Conservation (phyloP, 2,113 vertebrate species). For the Agelaius tricolor region DNA sequence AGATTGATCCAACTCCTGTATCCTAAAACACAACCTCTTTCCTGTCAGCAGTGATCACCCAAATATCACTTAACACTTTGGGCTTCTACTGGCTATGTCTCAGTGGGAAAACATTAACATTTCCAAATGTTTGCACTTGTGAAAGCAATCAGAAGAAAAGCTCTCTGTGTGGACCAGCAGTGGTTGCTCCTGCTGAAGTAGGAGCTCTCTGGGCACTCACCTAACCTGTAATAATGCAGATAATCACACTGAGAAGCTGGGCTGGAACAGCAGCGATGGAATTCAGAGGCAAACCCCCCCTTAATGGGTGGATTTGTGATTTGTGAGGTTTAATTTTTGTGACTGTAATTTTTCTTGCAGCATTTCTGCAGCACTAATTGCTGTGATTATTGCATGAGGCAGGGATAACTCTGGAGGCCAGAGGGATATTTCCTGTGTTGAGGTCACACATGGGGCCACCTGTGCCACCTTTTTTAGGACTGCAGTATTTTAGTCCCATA, state of each 20-base stretch:
- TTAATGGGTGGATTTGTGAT: neutral
- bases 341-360: neutral
- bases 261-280: neutral
- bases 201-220: neutral
- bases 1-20: conserved; percentile 28
- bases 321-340: neutral
- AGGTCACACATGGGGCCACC: too few species aligned
- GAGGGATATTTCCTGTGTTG: neutral
- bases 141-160: neutral
- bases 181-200: neutral
- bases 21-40: neutral
- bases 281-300: neutral
- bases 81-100: neutral
- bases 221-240: neutral
- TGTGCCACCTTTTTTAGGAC: neutral
- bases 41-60: neutral
- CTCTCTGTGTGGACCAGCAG: neutral
- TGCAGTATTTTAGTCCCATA: neutral
- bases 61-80: neutral
- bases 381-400: neutral
- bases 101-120: neutral
- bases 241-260: neutral
- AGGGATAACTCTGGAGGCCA: neutral
- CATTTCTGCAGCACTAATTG: neutral
- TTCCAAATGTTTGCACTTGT: neutral